These are phyloP conservation scores for Thunnus albacares DNA, from an alignment of 2,797 vertebrate species.

Conservation along the genomic window DNA sequence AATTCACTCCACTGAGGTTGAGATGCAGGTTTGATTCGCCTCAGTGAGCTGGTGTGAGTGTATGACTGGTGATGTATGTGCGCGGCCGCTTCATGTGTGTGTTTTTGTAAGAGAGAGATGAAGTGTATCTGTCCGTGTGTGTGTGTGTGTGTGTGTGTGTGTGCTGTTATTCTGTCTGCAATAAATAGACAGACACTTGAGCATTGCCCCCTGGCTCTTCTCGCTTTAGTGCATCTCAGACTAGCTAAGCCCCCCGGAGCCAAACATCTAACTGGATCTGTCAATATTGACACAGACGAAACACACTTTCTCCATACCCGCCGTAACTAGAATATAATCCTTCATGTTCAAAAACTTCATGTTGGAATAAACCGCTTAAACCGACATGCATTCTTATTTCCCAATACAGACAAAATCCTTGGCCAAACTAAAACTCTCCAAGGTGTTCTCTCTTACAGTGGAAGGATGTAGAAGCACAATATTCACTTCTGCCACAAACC, in stretches of 20 bases:
- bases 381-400: slow-evolving; percentile 42
- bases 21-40: slow-evolving; percentile 68
- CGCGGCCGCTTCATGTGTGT: slow-evolving; percentile 33
- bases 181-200: slow-evolving; percentile 79
- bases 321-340: slow-evolving; percentile 64
- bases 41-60: slow-evolving; percentile 61
- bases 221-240: slow-evolving; percentile 79
- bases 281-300: slow-evolving; percentile 76
- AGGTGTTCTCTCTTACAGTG: slow-evolving; percentile 9
- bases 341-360: slow-evolving; percentile 64
- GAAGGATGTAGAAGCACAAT: neutral
- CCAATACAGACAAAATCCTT: slow-evolving; percentile 45
- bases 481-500: neutral
- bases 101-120: slow-evolving; percentile 42
- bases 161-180: slow-evolving; percentile 59
- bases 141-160: slow-evolving; percentile 18
- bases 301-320: slow-evolving; percentile 60
- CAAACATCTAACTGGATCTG: slow-evolving; percentile 80
- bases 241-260: slow-evolving; percentile 73
- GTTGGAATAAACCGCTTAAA: slow-evolving; percentile 60
- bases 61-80: slow-evolving; percentile 57
- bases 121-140: slow-evolving; percentile 38
- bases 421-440: slow-evolving; percentile 28
- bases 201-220: slow-evolving; percentile 73
- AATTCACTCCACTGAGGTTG: slow-evolving; percentile 47